phyloP scores from a whole-genome alignment of 2,113 vertebrate genomes.

The Neomonachus schauinslandi region DNA sequence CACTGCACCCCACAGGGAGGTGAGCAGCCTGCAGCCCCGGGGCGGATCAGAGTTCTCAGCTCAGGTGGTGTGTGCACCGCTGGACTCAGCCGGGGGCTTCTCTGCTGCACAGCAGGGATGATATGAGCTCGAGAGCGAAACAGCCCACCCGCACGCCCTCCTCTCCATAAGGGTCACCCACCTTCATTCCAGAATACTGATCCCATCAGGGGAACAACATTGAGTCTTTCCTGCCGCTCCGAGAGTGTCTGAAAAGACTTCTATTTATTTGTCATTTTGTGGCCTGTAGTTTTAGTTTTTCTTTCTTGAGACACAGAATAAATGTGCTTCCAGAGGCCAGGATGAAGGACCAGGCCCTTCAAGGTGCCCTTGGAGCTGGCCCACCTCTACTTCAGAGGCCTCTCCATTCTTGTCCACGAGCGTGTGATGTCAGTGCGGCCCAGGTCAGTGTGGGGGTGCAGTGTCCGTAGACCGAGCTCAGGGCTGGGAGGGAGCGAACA shows the following conservation, averaged over 20 bases:
- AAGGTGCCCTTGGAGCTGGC: background rate
- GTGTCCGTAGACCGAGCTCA: background rate
- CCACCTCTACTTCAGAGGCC: background rate
- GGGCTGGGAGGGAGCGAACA: too few species aligned
- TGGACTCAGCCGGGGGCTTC: background rate
- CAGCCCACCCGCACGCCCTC: rapidly evolving
- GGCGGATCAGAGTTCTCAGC: rapidly evolving
- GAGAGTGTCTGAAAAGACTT: background rate
- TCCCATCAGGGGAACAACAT: rapidly evolving
- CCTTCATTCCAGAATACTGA: background rate
- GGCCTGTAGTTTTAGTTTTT: background rate
- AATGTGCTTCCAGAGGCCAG: background rate
- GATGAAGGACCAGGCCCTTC: rapidly evolving
- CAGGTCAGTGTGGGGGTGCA: too few species aligned
- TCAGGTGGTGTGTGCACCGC: background rate
- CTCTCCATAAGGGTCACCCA: background rate
- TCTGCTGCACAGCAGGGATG: background rate
- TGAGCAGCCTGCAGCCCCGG: too few species aligned
- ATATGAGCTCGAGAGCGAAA: background rate
- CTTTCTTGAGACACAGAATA: background rate
- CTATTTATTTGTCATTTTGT: background rate
- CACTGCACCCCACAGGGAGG: rapidly evolving
- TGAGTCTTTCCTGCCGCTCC: background rate
- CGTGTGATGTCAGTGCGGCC: rapidly evolving
- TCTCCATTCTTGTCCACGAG: rapidly evolving